phyloP scores from a whole-genome alignment of 2,113 vertebrate genomes.

The Probosciger aterrimus region DNA sequence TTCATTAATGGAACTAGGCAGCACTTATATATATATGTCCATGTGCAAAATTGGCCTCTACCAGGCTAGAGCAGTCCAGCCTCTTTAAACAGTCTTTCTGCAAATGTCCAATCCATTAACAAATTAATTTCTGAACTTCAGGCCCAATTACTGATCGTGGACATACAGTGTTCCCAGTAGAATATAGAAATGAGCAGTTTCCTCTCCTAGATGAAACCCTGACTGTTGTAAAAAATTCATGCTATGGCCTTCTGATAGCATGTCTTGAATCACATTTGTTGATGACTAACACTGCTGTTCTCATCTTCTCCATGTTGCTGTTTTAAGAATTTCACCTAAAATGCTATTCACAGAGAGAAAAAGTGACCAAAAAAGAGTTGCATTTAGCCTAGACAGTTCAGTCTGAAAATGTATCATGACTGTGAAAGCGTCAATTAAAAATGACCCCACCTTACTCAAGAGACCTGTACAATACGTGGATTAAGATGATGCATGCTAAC shows the following conservation, averaged over 20 bases:
- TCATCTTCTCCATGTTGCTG: neutral
- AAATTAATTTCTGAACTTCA: conserved; percentile 47
- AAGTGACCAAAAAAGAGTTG: neutral
- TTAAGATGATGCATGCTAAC: neutral
- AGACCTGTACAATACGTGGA: neutral
- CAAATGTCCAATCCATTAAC: conserved; percentile 27
- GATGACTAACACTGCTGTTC: neutral
- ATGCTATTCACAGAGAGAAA: neutral
- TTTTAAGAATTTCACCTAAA: neutral
- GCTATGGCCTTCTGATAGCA: neutral
- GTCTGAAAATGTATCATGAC: neutral
- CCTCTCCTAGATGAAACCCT: neutral
- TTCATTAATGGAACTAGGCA: neutral
- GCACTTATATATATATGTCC: neutral
- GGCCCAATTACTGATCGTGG: neutral
- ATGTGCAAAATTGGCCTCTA: conserved; percentile 26
- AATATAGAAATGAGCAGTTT: neutral
- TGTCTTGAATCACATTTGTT: neutral
- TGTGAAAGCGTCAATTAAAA: neutral
- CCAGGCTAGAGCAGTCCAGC: neutral
- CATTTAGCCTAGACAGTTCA: neutral
- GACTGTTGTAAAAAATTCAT: neutral
- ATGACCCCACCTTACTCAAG: neutral
- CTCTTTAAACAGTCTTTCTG: conserved; percentile 23
- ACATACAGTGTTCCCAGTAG: neutral